Conservation (phyloP, 2,888 invertebrate genomes). For the Anticlea derivata region DNA sequence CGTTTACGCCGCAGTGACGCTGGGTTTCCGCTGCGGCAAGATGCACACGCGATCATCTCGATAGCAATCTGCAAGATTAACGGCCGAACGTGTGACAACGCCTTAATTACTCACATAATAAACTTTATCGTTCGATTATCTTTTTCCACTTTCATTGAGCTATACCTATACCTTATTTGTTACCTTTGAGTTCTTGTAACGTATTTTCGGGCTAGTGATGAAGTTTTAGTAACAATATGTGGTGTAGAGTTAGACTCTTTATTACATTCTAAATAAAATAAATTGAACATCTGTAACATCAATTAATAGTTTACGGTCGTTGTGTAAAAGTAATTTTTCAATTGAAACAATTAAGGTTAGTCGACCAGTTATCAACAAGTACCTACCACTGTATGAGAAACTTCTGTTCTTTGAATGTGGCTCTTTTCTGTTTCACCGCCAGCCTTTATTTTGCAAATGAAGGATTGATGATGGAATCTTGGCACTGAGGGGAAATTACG, state of each 20-base stretch:
- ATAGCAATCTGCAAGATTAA: conserved; percentile 78
- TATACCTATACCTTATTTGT: conserved; percentile 1
- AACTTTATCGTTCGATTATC: conserved; percentile 67
- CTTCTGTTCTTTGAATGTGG: conserved; percentile 10
- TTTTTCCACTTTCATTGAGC: conserved; percentile 37
- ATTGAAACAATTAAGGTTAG: conserved; percentile 80
- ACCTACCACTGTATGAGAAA: conserved; percentile 22
- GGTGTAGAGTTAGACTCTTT: conserved; percentile 19
- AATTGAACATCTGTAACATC: conserved; percentile 65
- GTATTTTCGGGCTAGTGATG: too few relatives aligned
- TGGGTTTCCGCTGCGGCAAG: conserved; percentile 33
- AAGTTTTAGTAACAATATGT: too few relatives aligned
- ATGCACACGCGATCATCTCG: conserved; percentile 70
- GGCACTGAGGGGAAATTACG: too few relatives aligned
- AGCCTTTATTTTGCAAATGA: too few relatives aligned
- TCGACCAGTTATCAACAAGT: conserved; percentile 44
- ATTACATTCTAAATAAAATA: conserved; percentile 52
- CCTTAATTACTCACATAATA: conserved; percentile 75
- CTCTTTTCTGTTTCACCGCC: not conserved
- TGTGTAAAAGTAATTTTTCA: conserved; percentile 71
- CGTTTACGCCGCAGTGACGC: conserved; percentile 24
- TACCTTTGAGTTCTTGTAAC: too few relatives aligned
- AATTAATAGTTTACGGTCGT: conserved; percentile 62
- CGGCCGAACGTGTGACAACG: conserved; percentile 68
- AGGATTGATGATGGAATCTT: too few relatives aligned